Conservation (phyloP, 2,797 vertebrate genomes). For the Acrossocheilus wenchowensis region DNA sequence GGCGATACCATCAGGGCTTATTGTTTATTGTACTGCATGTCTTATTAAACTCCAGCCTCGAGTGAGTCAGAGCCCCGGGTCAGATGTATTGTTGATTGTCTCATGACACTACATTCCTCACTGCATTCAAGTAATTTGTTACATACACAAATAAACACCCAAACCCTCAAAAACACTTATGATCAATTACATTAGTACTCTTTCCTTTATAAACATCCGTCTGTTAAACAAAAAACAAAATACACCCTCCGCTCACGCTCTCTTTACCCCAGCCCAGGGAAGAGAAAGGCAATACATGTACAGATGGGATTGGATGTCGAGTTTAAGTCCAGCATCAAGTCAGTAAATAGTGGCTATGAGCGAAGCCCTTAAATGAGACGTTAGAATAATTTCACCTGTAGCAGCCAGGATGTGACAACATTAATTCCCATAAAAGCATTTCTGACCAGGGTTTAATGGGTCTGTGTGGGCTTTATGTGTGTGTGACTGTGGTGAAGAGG, state of each 20-base stretch:
- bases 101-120: background rate
- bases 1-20: background rate
- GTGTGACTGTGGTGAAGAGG: constrained; percentile 14
- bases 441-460: constrained; percentile 34
- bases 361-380: constrained; percentile 46
- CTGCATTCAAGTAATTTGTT: background rate
- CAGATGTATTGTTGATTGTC: background rate
- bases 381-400: constrained; percentile 44
- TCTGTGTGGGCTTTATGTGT: constrained; percentile 29
- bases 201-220: constrained; percentile 12
- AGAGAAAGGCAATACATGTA: background rate
- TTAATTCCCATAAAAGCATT: constrained; percentile 45
- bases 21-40: background rate
- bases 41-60: background rate
- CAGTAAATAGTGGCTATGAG: constrained; percentile 44
- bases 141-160: background rate
- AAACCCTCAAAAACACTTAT: background rate
- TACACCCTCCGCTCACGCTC: background rate
- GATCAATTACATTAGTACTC: constrained; percentile 6
- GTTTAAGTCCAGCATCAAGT: constrained; percentile 49
- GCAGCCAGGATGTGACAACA: constrained; percentile 25
- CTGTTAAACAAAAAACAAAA: constrained; percentile 9
- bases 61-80: background rate
- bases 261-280: background rate
- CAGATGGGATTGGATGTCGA: constrained; percentile 35